Base-by-base conservation (phyloP, 2,888 invertebrate genomes). In the Drosophila acutilabella region DNA sequence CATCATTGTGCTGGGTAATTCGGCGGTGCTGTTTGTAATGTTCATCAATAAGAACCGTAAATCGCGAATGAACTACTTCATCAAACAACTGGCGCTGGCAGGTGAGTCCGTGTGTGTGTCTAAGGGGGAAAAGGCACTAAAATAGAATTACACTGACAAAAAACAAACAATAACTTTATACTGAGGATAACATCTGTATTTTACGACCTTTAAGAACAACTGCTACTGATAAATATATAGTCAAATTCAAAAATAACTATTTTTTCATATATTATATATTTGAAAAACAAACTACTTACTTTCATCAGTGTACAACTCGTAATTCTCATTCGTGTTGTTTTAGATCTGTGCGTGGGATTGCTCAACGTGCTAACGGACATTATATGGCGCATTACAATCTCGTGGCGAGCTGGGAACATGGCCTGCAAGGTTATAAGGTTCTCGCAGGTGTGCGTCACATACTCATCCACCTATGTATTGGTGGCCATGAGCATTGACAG, bases 1-100 rank as follows among this genome's bases (percentile, higher is more conserved):
- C 51, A 94, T 97, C 54, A 98, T 98, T 74, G 96, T 98, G 45
- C 94, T 96, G 54, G 96, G 98, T 36, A 98, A 98, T 92, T 94
- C 95, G 16, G 96, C 97, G 0, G 98, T 98, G n/a, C 94, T 98
- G 47, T 95, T 96, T 1, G 97, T 97, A 0, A 94, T 98, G 65
- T 94, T 96, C 61, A 94, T 96, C 85, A 96, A 96, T 77, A 97
- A 97, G 90, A 95, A 96, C 56, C 94, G 97, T 83, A 97, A 97
- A 91, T 97, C 97, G 52, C 94, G 98, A 51, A 98, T 98, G 98
- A 98, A 98, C 92, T 98, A 97, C 93, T 98, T 98, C 93, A 98
- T 98, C 81, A 97, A 97, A 94, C 97, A 98, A 89, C 93, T 98
- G 58, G 98, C 98, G 2, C 94, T 98, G 69, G 97, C 98, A 92